Evolutionary conservation across 1,140 invertebrate genomes (phyloP).

Genomic region (Drosophila albomicans): DNA sequence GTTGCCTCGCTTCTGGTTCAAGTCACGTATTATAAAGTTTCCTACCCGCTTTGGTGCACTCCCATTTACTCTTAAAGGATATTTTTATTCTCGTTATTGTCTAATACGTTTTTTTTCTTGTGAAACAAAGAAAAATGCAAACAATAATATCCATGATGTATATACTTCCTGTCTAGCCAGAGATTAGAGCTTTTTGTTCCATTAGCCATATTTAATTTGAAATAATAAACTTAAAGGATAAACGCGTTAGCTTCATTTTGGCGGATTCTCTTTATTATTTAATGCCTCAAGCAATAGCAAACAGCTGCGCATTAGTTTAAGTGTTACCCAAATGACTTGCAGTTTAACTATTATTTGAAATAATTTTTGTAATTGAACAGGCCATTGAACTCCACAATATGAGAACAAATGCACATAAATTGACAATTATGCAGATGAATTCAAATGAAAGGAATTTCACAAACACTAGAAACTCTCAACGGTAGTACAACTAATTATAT

Average conservation of each 20-base stretch:
- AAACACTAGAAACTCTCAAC: neutral
- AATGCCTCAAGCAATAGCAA: too few relatives aligned
- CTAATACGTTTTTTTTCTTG: constrained; percentile 16
- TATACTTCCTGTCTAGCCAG: neutral
- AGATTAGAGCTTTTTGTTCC: neutral
- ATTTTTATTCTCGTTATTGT: constrained; percentile 38
- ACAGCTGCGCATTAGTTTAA: too few relatives aligned
- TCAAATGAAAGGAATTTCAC: constrained; percentile 33
- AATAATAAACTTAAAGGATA: neutral
- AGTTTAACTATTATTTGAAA: neutral
- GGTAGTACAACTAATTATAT: constrained; percentile 38
- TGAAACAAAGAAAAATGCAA: constrained; percentile 28
- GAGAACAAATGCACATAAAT: constrained; percentile 51
- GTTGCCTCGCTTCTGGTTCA: constrained; percentile 31
- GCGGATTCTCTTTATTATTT: too few relatives aligned
- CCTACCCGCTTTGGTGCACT: constrained; percentile 46
- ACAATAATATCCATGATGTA: constrained; percentile 41
- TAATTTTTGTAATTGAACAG: constrained; percentile 22
- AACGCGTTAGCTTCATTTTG: too few relatives aligned
- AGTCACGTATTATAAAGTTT: constrained; percentile 74
- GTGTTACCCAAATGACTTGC: neutral
- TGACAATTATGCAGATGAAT: constrained; percentile 51
- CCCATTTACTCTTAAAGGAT: constrained; percentile 58
- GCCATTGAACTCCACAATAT: constrained; percentile 52
- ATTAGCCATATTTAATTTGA: neutral